Conservation (phyloP, 2,113 vertebrate species). For the Dascyllus trimaculatus region DNA sequence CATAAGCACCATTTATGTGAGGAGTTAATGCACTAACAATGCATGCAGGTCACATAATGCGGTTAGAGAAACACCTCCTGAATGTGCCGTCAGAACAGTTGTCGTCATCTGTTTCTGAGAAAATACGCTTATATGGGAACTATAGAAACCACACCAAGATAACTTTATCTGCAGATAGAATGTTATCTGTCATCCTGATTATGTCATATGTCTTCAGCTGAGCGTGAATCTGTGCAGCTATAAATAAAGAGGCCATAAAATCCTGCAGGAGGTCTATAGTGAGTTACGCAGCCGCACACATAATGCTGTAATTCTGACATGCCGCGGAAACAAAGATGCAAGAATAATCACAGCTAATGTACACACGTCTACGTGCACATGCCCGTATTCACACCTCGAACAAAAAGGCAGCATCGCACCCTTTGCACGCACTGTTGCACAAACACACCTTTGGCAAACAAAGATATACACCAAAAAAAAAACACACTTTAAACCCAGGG, state of each 20-base stretch:
- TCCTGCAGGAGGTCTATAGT: constrained; percentile 51
- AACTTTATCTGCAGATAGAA: constrained; percentile 74
- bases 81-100: constrained; percentile 18
- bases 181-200: constrained; percentile 76
- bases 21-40: neutral
- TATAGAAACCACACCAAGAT: constrained; percentile 58
- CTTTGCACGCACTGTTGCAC: constrained; percentile 19
- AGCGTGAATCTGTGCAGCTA: constrained; percentile 60
- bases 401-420: constrained; percentile 3
- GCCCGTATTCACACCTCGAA: constrained; percentile 4
- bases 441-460: constrained; percentile 49
- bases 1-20: neutral
- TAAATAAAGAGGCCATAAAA: constrained; percentile 73
- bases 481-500: constrained; percentile 43
- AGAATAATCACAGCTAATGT: constrained; percentile 36
- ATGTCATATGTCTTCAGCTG: constrained; percentile 75
- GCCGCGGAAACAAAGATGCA: constrained; percentile 52
- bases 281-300: constrained; percentile 16
- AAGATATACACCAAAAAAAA: constrained; percentile 26
- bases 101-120: constrained; percentile 40
- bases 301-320: constrained; percentile 20
- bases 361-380: constrained; percentile 11
- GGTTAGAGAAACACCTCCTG: constrained; percentile 16
- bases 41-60: constrained; percentile 16
- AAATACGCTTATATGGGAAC: constrained; percentile 32